These are phyloP conservation scores for Balanococcus diminutus DNA, from an alignment of 2,888 invertebrate genomes.

Conservation along the genomic window DNA sequence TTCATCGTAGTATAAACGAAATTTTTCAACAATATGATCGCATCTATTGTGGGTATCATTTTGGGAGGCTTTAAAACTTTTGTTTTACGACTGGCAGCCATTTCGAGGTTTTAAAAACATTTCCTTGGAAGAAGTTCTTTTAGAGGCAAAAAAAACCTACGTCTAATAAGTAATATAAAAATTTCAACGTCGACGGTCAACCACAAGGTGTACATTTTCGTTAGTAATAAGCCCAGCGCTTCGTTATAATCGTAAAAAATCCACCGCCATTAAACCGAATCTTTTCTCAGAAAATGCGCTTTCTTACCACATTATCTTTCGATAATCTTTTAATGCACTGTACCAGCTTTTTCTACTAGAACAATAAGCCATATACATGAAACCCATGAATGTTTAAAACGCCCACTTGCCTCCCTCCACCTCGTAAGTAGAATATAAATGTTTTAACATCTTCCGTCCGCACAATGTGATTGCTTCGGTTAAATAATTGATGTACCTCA, in stretches of 20 bases:
- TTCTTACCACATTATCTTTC: constrained; percentile 45
- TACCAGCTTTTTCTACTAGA: constrained; percentile 35
- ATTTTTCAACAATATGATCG: too few species aligned
- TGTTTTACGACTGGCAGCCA: not conserved
- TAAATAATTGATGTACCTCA: constrained; percentile 49
- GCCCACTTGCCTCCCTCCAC: constrained; percentile 35
- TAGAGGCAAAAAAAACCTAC: not conserved
- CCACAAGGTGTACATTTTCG: constrained; percentile 30
- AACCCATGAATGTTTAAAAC: constrained; percentile 51
- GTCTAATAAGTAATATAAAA: constrained; percentile 29
- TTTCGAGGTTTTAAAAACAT: not conserved
- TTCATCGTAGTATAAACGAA: not conserved
- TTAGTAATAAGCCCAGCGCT: constrained; percentile 29
- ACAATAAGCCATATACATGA: constrained; percentile 43
- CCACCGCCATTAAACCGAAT: constrained; percentile 42
- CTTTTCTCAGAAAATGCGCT: constrained; percentile 41
- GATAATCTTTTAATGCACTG: constrained; percentile 49
- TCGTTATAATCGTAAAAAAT: constrained; percentile 42
- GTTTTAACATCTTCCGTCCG: constrained; percentile 49
- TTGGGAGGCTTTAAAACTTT: not conserved
- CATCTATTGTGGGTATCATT: not conserved
- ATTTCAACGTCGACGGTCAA: constrained; percentile 28
- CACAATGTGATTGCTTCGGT: constrained; percentile 45
- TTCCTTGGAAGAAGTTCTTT: not conserved
- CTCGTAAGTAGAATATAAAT: constrained; percentile 51